These are phyloP conservation scores for Orthosia cruda DNA, from an alignment of 2,888 invertebrate species.

Conservation along the genomic window DNA sequence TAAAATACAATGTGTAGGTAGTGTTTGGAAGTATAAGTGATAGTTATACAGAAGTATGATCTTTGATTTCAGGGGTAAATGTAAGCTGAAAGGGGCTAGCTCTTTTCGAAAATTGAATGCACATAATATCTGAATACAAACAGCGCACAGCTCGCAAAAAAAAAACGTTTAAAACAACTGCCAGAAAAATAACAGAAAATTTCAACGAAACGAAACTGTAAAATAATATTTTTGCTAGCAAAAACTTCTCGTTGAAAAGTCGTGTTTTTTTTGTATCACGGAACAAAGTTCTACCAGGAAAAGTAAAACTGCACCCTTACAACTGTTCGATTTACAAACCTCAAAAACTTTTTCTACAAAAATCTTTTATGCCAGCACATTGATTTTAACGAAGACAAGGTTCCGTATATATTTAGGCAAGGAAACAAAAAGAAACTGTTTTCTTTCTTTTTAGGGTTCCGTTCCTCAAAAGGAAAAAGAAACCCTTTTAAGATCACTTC, in stretches of 20 bases:
- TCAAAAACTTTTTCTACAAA: constrained; percentile 30
- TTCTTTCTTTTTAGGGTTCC: constrained; percentile 15
- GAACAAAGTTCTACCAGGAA: constrained; percentile 4
- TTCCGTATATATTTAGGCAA: constrained; percentile 18
- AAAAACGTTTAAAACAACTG: neutral
- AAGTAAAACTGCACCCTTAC: constrained; percentile 37
- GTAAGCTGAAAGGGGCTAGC: neutral
- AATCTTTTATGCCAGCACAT: constrained; percentile 20
- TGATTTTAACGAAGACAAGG: constrained; percentile 37
- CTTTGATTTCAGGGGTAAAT: neutral
- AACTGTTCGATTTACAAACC: constrained; percentile 29
- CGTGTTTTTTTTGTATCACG: constrained; percentile 26
- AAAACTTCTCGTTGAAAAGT: constrained; percentile 26
- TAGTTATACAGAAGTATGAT: neutral
- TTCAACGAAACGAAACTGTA: constrained; percentile 13
- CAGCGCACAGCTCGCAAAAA: neutral
- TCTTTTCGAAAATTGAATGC: constrained; percentile 12
- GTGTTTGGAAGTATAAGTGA: neutral
- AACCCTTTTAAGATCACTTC: too few relatives aligned
- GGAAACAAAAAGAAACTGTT: neutral
- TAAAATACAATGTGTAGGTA: neutral
- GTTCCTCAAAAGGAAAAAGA: neutral
- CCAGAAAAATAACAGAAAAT: constrained; percentile 6
- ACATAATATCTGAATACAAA: constrained; percentile 16
- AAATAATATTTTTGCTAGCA: constrained; percentile 24